These are phyloP conservation scores for Cyclophora punctaria DNA, from an alignment of 2,888 invertebrate genomes.

Conservation along the genomic window DNA sequence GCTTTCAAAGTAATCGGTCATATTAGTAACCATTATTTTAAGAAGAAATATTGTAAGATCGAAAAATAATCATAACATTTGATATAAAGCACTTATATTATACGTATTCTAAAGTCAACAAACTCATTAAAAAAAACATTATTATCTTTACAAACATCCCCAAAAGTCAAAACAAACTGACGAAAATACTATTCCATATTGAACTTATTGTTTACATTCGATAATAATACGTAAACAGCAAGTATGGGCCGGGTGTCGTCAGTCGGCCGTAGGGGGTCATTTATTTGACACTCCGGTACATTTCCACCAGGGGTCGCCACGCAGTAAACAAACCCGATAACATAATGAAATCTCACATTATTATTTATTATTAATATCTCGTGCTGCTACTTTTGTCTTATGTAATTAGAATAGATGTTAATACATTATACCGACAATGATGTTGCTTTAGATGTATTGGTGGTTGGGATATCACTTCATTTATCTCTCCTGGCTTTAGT, in stretches of 20 bases:
- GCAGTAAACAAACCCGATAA: slow-evolving; percentile 6
- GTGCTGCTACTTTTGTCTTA: too few relatives aligned
- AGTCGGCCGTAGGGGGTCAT: slow-evolving; percentile 58
- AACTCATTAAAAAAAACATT: slow-evolving; percentile 3
- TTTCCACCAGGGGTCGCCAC: slow-evolving; percentile 54
- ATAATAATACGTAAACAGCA: slow-evolving; percentile 34
- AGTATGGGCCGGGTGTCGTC: slow-evolving; percentile 44
- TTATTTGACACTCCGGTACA: slow-evolving; percentile 53
- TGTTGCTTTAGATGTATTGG: too few relatives aligned
- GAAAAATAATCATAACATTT: too few relatives aligned
- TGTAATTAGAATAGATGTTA: too few relatives aligned
- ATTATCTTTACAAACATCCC: neutral
- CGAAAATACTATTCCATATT: slow-evolving; percentile 19
- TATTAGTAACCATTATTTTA: too few relatives aligned
- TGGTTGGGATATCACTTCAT: too few relatives aligned
- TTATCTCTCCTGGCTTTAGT: too few relatives aligned
- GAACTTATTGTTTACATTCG: slow-evolving; percentile 18
- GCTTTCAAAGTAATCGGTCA: too few relatives aligned
- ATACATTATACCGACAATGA: too few relatives aligned
- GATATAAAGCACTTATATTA: too few relatives aligned
- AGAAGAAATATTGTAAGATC: too few relatives aligned
- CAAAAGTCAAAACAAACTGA: slow-evolving; percentile 15
- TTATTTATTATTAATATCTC: slow-evolving; percentile 13
- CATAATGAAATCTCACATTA: slow-evolving; percentile 23
- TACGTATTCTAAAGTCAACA: slow-evolving; percentile 1